These are phyloP conservation scores for Alouatta palliata DNA, from an alignment of 2,113 vertebrate species.

Conservation along the genomic window DNA sequence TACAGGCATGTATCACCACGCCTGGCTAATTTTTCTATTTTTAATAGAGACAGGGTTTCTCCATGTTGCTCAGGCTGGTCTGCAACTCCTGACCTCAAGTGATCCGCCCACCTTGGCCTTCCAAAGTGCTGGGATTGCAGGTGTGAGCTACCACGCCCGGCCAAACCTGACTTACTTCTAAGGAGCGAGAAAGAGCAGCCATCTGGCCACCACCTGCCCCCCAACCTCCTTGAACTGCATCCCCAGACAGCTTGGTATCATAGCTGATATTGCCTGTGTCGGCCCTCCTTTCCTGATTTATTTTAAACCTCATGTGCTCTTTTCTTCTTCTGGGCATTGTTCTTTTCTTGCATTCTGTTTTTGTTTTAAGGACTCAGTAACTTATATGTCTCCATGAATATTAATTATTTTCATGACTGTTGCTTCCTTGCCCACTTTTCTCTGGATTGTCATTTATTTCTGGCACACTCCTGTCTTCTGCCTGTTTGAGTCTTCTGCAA, in stretches of 20 bases:
- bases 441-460: too few relatives aligned
- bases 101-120: too few relatives aligned
- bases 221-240: not conserved
- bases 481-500: not conserved
- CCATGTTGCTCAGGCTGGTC: too few relatives aligned
- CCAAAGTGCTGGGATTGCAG: too few relatives aligned
- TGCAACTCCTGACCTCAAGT: too few relatives aligned
- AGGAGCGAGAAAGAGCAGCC: not conserved
- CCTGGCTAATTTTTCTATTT: too few relatives aligned
- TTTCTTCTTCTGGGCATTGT: not conserved
- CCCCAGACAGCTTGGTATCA: not conserved
- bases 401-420: fast-evolving
- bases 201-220: not conserved
- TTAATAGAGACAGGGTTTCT: too few relatives aligned
- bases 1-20: too few relatives aligned
- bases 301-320: not conserved
- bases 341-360: not conserved
- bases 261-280: not conserved
- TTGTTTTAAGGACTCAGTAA: not conserved
- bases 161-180: not conserved
- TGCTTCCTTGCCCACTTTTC: fast-evolving
- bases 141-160: too few relatives aligned
- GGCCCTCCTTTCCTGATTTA: not conserved
- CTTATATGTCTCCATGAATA: fast-evolving
- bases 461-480: not conserved